Percentiles rank a stretch among this genome's conserved stretches.
Conservation (phyloP, 2,797 vertebrate genomes). For the Leuciscus waleckii region DNA sequence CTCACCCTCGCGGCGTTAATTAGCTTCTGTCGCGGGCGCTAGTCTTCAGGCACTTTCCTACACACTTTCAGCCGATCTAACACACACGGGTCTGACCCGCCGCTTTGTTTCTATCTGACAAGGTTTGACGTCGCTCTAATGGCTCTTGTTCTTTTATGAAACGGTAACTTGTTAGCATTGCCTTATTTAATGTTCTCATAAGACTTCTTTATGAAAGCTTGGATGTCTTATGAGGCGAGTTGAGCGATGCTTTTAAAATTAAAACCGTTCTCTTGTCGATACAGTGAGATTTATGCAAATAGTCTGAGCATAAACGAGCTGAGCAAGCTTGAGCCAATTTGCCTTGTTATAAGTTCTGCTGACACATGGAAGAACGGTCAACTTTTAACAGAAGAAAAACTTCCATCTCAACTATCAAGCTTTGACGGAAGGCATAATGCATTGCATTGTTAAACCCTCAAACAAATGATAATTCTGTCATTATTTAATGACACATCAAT, state of each 20-base stretch:
- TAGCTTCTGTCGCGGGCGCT: conserved; percentile 54
- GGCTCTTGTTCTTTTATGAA: conserved; percentile 26
- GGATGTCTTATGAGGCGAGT: conserved; percentile 24
- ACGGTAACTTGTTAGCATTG: conserved; percentile 36
- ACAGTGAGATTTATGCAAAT: conserved; percentile 33
- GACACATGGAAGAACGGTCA: conserved; percentile 29
- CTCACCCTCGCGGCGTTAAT: conserved; percentile 57
- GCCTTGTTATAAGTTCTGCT: conserved; percentile 29
- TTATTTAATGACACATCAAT: neutral
- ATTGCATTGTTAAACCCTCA: neutral
- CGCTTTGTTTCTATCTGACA: conserved; percentile 29
- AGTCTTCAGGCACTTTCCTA: conserved; percentile 25
- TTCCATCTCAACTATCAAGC: conserved; percentile 25
- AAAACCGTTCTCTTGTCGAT: conserved; percentile 18
- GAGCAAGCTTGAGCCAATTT: conserved; percentile 26
- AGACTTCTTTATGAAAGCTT: conserved; percentile 17
- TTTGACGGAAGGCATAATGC: neutral
- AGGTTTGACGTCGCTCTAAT: conserved; percentile 45
- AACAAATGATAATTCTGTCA: neutral
- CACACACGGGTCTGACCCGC: conserved; percentile 35
- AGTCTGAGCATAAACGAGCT: conserved; percentile 22
- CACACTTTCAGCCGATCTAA: conserved; percentile 41
- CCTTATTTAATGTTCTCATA: neutral
- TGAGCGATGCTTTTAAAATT: conserved; percentile 61
- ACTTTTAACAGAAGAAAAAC: conserved; percentile 27